Conservation (phyloP, 1,140 invertebrate species). For the Phocides pigmalion region DNA sequence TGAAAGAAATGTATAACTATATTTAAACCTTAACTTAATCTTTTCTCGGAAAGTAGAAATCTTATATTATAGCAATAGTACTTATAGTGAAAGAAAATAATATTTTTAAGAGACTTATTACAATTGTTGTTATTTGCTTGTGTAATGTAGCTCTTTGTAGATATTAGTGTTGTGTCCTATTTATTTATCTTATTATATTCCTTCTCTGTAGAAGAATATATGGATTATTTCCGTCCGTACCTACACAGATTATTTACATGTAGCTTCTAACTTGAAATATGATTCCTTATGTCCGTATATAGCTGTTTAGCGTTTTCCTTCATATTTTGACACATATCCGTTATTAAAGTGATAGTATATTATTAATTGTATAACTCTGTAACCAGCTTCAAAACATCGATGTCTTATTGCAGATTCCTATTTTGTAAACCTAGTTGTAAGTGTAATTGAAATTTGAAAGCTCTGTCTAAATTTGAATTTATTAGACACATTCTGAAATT, state of each 20-base stretch:
- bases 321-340: slow-evolving; percentile 47
- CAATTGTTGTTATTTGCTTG: slow-evolving; percentile 2
- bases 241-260: slow-evolving; percentile 37
- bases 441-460: slow-evolving; percentile 48
- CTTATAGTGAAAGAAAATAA: slow-evolving; percentile 17
- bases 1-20: neutral
- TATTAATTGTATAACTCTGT: slow-evolving; percentile 33
- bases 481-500: slow-evolving; percentile 13
- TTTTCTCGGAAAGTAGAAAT: slow-evolving; percentile 1
- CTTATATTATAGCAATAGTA: slow-evolving; percentile 18
- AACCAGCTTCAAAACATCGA: slow-evolving; percentile 33
- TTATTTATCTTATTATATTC: slow-evolving; percentile 16
- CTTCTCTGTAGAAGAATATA: slow-evolving; percentile 10
- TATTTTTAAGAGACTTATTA: slow-evolving; percentile 20
- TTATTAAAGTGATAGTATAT: slow-evolving; percentile 43
- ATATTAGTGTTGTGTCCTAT: slow-evolving; percentile 20
- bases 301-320: slow-evolving; percentile 3
- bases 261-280: slow-evolving; percentile 19
- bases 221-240: slow-evolving; percentile 46
- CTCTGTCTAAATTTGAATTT: slow-evolving; percentile 28
- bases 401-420: slow-evolving; percentile 81
- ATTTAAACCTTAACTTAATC: no score
- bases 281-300: slow-evolving; percentile 3
- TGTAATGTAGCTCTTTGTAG: slow-evolving; percentile 6
- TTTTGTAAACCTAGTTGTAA: slow-evolving; percentile 75